These are phyloP conservation scores for Drosophila yakuba DNA, from an alignment of 1,140 invertebrate species.

Conservation along the genomic window DNA sequence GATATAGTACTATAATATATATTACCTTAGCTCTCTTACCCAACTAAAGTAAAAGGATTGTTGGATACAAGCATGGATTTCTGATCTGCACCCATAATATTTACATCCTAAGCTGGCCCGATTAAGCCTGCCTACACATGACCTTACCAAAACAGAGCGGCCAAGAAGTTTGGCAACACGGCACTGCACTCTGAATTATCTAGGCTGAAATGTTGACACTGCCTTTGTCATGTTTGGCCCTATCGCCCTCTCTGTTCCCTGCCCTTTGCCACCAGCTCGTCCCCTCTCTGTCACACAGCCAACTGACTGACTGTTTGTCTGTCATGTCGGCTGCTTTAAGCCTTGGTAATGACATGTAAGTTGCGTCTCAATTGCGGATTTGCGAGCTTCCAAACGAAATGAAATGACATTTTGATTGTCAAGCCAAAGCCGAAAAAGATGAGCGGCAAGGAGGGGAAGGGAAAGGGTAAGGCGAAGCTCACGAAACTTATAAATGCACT, in stretches of 20 bases:
- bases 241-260: background rate
- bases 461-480: slow-evolving; percentile 19
- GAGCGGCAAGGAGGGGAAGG: slow-evolving; percentile 8
- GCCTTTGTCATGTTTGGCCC: slow-evolving; percentile 39
- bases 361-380: slow-evolving; percentile 80
- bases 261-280: background rate
- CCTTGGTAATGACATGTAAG: slow-evolving; percentile 78
- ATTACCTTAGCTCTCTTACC: no score
- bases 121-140: background rate
- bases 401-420: slow-evolving; percentile 74
- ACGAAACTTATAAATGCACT: slow-evolving; percentile 47
- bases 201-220: slow-evolving; percentile 65
- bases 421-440: slow-evolving; percentile 47
- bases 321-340: slow-evolving; percentile 54
- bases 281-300: slow-evolving; percentile 19
- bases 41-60: background rate
- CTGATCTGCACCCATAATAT: background rate
- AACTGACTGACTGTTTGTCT: slow-evolving; percentile 22
- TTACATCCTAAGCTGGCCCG: slow-evolving; percentile 1
- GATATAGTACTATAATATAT: no score
- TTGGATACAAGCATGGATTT: no score
- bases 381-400: slow-evolving; percentile 57
- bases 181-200: slow-evolving; percentile 14
- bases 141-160: background rate
- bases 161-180: slow-evolving; percentile 42